A percentile compares a stretch with the other conserved stretches of the same genome.
Evolutionary conservation across 2,113 vertebrate genomes (phyloP).

Genomic region (Burhinus oedicnemus): DNA sequence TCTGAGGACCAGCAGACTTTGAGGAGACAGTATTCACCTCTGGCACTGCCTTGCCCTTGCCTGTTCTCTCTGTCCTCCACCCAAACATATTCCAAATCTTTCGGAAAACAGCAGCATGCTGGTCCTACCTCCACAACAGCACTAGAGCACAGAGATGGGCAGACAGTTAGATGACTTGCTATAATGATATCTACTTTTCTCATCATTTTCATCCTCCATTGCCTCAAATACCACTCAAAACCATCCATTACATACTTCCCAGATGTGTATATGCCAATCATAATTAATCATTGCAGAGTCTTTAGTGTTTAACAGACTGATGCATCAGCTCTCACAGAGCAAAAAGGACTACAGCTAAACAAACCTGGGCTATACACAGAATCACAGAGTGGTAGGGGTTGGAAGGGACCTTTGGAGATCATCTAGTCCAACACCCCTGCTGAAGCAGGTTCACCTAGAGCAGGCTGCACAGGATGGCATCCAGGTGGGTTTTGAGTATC

Average conservation of each 20-base stretch:
- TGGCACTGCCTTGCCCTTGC: not conserved
- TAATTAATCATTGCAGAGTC: not conserved
- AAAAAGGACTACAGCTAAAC: not conserved
- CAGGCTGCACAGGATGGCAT: too few species aligned
- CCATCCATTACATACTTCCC: not conserved
- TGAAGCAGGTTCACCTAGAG: too few species aligned
- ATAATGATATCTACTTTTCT: not conserved
- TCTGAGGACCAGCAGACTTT: not conserved
- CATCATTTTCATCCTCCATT: not conserved
- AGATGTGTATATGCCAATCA: not conserved
- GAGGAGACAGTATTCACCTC: not conserved
- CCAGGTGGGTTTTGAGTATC: too few species aligned
- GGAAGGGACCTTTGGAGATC: too few species aligned
- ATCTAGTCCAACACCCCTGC: too few species aligned
- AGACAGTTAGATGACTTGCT: not conserved
- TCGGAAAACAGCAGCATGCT: not conserved
- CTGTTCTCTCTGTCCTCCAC: not conserved
- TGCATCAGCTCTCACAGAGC: not conserved
- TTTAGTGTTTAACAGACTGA: not conserved
- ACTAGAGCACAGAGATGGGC: not conserved
- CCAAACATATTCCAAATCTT: not conserved
- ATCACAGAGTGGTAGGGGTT: too few species aligned
- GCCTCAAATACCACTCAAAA: not conserved
- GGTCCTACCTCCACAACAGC: not conserved
- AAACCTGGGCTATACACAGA: not conserved